phyloP scores from a whole-genome alignment of 2,113 vertebrate genomes.

The Heloderma charlesbogerti region DNA sequence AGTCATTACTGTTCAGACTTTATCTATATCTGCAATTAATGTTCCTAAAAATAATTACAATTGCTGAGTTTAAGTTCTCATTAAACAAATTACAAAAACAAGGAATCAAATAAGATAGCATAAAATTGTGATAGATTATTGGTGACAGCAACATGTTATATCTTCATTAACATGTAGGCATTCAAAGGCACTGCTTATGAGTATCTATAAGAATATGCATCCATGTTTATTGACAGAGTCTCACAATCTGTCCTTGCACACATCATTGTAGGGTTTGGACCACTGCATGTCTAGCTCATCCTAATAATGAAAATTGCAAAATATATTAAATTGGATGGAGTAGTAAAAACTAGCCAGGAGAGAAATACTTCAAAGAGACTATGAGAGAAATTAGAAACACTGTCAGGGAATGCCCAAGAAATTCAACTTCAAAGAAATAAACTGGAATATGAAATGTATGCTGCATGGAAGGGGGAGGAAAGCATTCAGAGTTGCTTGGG shows the following conservation, averaged over 20 bases:
- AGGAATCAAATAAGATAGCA: slow-evolving; percentile 56
- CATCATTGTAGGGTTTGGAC: background rate
- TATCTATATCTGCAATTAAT: slow-evolving; percentile 26
- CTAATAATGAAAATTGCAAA: slow-evolving; percentile 16
- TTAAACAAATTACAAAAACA: slow-evolving; percentile 54
- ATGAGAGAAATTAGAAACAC: slow-evolving; percentile 24
- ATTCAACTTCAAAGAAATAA: slow-evolving; percentile 35
- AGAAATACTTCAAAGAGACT: slow-evolving; percentile 33
- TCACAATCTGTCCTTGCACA: background rate
- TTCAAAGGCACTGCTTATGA: background rate
- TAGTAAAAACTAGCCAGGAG: slow-evolving; percentile 5
- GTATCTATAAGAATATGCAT: background rate
- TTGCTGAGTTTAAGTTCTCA: slow-evolving; percentile 55
- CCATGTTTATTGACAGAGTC: background rate
- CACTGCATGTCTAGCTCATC: background rate
- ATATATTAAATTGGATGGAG: slow-evolving; percentile 20
- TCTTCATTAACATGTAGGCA: background rate
- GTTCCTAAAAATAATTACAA: slow-evolving; percentile 54
- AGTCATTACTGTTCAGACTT: slow-evolving; percentile 52
- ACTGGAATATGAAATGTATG: slow-evolving; percentile 6
- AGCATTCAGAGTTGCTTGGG: slow-evolving; percentile 13
- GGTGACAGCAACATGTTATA: background rate
- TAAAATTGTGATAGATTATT: slow-evolving; percentile 18
- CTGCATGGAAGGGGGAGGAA: background rate
- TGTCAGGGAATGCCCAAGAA: slow-evolving; percentile 21